Percentiles rank a stretch among this genome's conserved stretches.
These are phyloP conservation scores for Platorchestia sp. DNA, from an alignment of 1,140 invertebrate species.

Conservation along the genomic window DNA sequence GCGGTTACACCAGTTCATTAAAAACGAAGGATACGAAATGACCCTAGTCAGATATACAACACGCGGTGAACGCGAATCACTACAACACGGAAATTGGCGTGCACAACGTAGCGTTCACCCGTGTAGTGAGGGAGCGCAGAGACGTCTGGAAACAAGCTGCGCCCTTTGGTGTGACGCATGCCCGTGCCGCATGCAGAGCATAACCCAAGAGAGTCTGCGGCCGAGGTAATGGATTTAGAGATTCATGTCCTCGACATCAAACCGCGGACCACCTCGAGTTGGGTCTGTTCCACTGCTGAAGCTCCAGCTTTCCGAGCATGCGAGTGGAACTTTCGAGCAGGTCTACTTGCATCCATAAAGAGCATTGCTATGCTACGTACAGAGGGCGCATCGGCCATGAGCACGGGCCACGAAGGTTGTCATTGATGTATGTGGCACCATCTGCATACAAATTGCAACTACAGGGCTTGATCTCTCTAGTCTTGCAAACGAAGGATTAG, in stretches of 20 bases:
- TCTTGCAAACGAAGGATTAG: constrained; percentile 10
- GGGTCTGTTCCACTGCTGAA: constrained; percentile 26
- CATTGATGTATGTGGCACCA: constrained; percentile 53
- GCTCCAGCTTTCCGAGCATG: neutral
- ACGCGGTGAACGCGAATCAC: neutral
- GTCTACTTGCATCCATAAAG: constrained; percentile 55
- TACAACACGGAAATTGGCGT: neutral
- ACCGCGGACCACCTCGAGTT: constrained; percentile 21
- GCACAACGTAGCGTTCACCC: neutral
- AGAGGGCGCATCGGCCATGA: constrained; percentile 50
- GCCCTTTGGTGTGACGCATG: constrained; percentile 1
- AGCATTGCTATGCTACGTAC: constrained; percentile 49
- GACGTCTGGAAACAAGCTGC: neutral
- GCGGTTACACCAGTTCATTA: neutral
- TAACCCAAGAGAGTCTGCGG: constrained; percentile 4
- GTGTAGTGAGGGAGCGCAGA: neutral
- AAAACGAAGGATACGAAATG: neutral
- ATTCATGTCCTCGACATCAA: constrained; percentile 52
- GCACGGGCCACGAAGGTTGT: constrained; percentile 48
- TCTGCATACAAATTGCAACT: constrained; percentile 53
- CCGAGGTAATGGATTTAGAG: constrained; percentile 49
- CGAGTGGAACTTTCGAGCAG: constrained; percentile 46
- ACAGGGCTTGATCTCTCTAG: constrained; percentile 19
- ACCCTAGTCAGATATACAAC: neutral
- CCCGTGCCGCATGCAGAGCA: neutral